Percentiles rank a stretch among this genome's conserved stretches.
Evolutionary conservation across 1,140 invertebrate genomes (phyloP).

Genomic region (Lysiphlebus fabarum): DNA sequence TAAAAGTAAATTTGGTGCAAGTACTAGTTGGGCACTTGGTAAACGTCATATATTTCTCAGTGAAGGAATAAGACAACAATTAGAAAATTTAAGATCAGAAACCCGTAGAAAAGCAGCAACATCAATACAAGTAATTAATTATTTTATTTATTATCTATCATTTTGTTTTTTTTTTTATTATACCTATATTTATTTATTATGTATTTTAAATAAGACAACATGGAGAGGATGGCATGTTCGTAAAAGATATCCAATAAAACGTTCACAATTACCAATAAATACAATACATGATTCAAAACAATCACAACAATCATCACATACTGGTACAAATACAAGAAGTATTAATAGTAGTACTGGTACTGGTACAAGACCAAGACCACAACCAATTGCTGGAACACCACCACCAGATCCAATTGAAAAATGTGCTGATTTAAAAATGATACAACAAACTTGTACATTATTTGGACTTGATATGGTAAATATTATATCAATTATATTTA

Average conservation of each 20-base stretch:
- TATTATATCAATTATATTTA: conserved; percentile 26
- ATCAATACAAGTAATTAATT: conserved; percentile 42
- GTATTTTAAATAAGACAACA: no score
- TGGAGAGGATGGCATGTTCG: conserved; percentile 78
- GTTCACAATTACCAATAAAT: conserved; percentile 44
- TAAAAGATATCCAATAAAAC: conserved; percentile 66
- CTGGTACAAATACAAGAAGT: conserved; percentile 41
- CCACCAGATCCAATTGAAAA: conserved; percentile 67
- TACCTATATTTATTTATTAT: no score
- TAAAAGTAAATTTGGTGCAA: conserved; percentile 58
- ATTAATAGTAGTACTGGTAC: conserved; percentile 42
- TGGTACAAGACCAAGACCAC: conserved; percentile 70
- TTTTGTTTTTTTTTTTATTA: no score
- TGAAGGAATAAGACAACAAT: conserved; percentile 85
- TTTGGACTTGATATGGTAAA: conserved; percentile 84
- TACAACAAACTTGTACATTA: conserved; percentile 84
- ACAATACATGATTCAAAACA: conserved; percentile 34
- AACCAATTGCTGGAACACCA: conserved; percentile 83
- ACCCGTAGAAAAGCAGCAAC: conserved; percentile 75
- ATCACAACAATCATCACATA: conserved; percentile 31
- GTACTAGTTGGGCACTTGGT: conserved; percentile 84
- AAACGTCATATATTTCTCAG: conserved; percentile 91
- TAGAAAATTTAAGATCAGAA: conserved; percentile 76
- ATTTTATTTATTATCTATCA: no score
- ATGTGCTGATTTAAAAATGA: conserved; percentile 78